Evolutionary conservation across 2,797 vertebrate genomes (phyloP).

Genomic region (Rousettus madagascariensis): DNA sequence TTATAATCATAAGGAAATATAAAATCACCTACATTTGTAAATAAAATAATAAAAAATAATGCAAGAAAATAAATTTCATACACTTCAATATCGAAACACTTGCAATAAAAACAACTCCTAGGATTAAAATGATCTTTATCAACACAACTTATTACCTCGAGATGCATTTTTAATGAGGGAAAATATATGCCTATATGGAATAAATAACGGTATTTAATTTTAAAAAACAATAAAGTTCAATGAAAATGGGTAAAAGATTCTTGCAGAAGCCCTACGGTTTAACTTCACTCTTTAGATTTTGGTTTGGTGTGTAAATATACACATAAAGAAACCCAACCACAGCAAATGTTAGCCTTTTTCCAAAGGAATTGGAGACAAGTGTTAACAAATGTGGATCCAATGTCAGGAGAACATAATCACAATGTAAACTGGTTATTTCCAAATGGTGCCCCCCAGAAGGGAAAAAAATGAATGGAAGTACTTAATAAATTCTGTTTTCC

Average conservation of each 20-base stretch:
- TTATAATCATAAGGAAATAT: constrained; percentile 13
- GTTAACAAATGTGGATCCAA: neutral
- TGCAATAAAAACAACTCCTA: constrained; percentile 39
- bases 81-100: neutral
- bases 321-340: constrained; percentile 26
- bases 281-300: constrained; percentile 16
- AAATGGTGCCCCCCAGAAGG: neutral
- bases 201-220: constrained; percentile 46
- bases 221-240: constrained; percentile 13
- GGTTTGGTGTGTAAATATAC: constrained; percentile 42
- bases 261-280: constrained; percentile 21
- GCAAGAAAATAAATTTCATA: constrained; percentile 20
- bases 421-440: constrained; percentile 37
- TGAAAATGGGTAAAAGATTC: constrained; percentile 8
- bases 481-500: constrained; percentile 64
- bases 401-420: constrained; percentile 38
- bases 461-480: constrained; percentile 51
- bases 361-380: neutral
- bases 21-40: constrained; percentile 10
- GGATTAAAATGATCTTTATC: neutral
- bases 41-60: neutral
- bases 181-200: neutral
- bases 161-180: neutral
- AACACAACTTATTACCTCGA: neutral
- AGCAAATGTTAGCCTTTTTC: neutral